Conservation (phyloP, 2,113 vertebrate genomes). For the Erinaceus europaeus region DNA sequence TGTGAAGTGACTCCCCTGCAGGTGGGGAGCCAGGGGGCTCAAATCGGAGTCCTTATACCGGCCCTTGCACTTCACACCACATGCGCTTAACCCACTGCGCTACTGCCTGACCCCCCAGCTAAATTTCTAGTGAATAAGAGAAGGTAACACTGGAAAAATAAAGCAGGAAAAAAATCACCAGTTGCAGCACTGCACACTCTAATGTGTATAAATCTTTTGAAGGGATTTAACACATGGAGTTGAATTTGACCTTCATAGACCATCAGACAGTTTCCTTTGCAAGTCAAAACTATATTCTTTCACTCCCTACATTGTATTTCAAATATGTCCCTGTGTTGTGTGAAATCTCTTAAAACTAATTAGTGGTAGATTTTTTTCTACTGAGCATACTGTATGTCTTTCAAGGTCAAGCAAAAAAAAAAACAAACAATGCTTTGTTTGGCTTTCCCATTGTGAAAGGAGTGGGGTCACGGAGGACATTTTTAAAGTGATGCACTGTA, state of each 20-base stretch:
- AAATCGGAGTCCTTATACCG: too few relatives aligned
- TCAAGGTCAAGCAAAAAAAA: constrained; percentile 63
- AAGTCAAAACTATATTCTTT: constrained; percentile 35
- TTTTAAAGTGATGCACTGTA: neutral
- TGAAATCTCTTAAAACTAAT: constrained; percentile 57
- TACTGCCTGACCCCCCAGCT: too few relatives aligned
- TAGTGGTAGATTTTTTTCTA: constrained; percentile 55
- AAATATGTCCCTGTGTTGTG: constrained; percentile 30
- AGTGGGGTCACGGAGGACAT: neutral
- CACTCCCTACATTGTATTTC: constrained; percentile 26
- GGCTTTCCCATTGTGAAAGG: constrained; percentile 31
- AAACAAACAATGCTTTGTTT: constrained; percentile 45
- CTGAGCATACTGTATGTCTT: constrained; percentile 41
- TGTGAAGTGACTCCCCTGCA: too few relatives aligned
- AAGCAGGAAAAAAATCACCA: neutral
- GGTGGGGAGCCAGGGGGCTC: too few relatives aligned
- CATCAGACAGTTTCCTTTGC: neutral
- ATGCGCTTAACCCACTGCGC: too few relatives aligned
- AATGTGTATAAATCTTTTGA: neutral
- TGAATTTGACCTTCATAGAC: constrained; percentile 51
- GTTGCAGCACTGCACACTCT: neutral
- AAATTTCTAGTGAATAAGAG: constrained; percentile 27
- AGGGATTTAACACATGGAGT: neutral
- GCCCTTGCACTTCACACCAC: too few relatives aligned
- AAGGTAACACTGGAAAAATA: neutral